Evolutionary conservation across 2,888 invertebrate genomes (phyloP).

Genomic region (Catotricha subobsoleta): DNA sequence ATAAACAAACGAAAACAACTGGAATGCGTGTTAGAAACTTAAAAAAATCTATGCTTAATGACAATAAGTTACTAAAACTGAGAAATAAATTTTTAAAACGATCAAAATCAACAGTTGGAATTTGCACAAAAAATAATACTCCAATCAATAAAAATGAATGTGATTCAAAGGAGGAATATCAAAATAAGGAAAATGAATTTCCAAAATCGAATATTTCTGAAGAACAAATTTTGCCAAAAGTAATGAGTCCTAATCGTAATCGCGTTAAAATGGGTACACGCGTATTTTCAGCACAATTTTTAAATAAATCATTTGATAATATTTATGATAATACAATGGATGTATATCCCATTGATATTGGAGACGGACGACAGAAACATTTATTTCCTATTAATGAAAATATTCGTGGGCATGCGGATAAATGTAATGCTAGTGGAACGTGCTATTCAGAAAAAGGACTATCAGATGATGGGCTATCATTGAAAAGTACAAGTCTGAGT

Average conservation of each 20-base stretch:
- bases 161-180: slow-evolving; percentile 31
- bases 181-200: slow-evolving; percentile 53
- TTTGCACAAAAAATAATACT: background rate
- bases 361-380: no score
- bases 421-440: background rate
- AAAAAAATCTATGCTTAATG: slow-evolving; percentile 15
- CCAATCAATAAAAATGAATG: background rate
- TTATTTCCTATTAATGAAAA: no score
- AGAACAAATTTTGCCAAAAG: background rate
- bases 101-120: slow-evolving; percentile 12
- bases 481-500: slow-evolving; percentile 11
- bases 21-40: slow-evolving; percentile 13
- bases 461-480: slow-evolving; percentile 9
- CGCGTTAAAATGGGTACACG: slow-evolving; percentile 61
- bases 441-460: background rate
- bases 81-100: slow-evolving; percentile 13
- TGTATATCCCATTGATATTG: slow-evolving; percentile 9
- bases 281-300: slow-evolving; percentile 31
- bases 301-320: slow-evolving; percentile 15
- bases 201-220: slow-evolving; percentile 23
- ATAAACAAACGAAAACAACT: slow-evolving; percentile 9
- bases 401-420: background rate
- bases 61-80: slow-evolving; percentile 13
- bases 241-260: slow-evolving; percentile 34
- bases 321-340: slow-evolving; percentile 11